Evolutionary conservation across 1,140 invertebrate species (phyloP).

Genomic region (Holotrichia oblita): DNA sequence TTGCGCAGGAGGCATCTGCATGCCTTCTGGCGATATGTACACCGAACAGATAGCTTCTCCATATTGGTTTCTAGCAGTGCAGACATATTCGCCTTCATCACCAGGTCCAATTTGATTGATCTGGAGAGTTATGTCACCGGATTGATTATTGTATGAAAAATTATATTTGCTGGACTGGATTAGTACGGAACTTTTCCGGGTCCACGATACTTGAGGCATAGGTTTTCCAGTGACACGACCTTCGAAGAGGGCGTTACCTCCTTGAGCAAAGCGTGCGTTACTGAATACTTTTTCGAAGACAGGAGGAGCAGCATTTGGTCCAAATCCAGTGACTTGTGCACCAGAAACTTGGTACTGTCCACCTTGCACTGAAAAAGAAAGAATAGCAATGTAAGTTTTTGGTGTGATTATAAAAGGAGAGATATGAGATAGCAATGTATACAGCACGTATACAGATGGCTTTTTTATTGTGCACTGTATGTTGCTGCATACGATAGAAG

Average conservation of each 20-base stretch:
- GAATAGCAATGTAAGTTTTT: not conserved
- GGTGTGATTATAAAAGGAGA: too few species aligned
- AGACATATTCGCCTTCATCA: constrained; percentile 96
- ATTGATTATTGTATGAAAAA: constrained; percentile 88
- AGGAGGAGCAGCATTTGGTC: constrained; percentile 76
- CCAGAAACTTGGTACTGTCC: constrained; percentile 59
- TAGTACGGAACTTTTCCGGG: constrained; percentile 85
- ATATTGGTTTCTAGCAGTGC: constrained; percentile 90
- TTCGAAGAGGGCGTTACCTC: constrained; percentile 92
- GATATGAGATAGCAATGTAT: too few species aligned
- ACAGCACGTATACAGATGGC: too few species aligned
- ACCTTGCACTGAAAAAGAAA: constrained; percentile 42
- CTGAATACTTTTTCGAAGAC: constrained; percentile 94
- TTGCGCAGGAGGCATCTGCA: constrained; percentile 71
- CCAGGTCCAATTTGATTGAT: constrained; percentile 93
- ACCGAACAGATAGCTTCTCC: constrained; percentile 95
- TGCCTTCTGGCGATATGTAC: constrained; percentile 93
- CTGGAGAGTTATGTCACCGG: constrained; percentile 84
- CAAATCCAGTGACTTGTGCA: constrained; percentile 66
- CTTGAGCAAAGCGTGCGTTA: constrained; percentile 92
- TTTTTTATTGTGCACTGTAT: too few species aligned
- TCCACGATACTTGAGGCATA: constrained; percentile 94
- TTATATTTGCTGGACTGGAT: constrained; percentile 83
- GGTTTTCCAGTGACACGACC: constrained; percentile 91
- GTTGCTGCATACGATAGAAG: too few species aligned